phyloP scores from a whole-genome alignment of 2,113 vertebrate species.

The Strigops habroptila region DNA sequence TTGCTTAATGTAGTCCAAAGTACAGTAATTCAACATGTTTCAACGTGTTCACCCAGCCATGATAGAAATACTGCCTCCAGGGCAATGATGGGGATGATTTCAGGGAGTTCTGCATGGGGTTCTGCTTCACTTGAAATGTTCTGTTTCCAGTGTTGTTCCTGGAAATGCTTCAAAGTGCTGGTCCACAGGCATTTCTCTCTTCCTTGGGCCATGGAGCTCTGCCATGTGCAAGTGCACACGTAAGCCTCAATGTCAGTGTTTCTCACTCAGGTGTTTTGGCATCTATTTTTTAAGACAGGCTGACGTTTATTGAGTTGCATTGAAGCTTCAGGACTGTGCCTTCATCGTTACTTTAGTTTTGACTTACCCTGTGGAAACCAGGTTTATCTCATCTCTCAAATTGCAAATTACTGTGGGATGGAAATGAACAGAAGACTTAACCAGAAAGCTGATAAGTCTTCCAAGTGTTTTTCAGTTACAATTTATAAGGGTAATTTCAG shows the following conservation, averaged over 20 bases:
- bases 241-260: neutral
- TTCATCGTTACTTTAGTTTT: neutral
- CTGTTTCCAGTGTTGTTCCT: neutral
- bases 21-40: neutral
- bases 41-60: rapidly evolving
- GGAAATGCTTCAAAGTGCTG: neutral
- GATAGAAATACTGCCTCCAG: neutral
- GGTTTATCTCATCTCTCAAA: neutral
- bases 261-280: no score
- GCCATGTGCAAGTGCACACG: rapidly evolving
- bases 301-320: rapidly evolving
- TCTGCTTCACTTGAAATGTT: neutral
- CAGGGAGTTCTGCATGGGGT: neutral
- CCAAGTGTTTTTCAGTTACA: neutral
- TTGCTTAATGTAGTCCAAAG: neutral
- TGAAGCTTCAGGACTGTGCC: neutral
- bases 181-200: neutral
- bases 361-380: neutral
- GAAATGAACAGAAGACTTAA: neutral
- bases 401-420: neutral
- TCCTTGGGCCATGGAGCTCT: neutral
- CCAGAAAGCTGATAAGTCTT: neutral
- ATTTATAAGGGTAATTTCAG: neutral
- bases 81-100: rapidly evolving
- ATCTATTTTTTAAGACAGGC: neutral